A percentile compares a stretch with the other conserved stretches of the same genome.
phyloP scores from a whole-genome alignment of 2,888 invertebrate species.

The Ennomos erosarius region DNA sequence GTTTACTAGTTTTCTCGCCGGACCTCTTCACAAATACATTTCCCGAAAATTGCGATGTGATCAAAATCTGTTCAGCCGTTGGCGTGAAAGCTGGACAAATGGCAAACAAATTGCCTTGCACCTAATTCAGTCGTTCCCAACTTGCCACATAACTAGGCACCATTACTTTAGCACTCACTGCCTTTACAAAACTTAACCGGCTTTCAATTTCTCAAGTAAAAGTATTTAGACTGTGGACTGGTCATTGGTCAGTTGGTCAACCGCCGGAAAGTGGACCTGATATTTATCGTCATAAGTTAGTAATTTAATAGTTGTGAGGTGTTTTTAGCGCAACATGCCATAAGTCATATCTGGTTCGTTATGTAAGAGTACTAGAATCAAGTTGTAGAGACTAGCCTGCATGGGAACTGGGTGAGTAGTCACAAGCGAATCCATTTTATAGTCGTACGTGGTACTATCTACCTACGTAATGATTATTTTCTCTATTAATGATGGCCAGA shows the following conservation, averaged over 20 bases:
- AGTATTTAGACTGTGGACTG: slow-evolving; percentile 16
- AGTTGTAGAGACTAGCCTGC: slow-evolving; percentile 7
- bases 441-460: too few species aligned
- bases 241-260: slow-evolving; percentile 13
- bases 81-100: too few species aligned
- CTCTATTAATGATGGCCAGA: too few species aligned
- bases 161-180: not conserved
- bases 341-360: slow-evolving; percentile 21
- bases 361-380: slow-evolving; percentile 18
- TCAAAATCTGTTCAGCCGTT: too few species aligned
- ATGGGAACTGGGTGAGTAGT: slow-evolving; percentile 6
- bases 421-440: too few species aligned
- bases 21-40: too few species aligned
- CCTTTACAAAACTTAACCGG: slow-evolving; percentile 12
- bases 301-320: slow-evolving; percentile 12
- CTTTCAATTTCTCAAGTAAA: slow-evolving; percentile 11
- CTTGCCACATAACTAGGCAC: slow-evolving; percentile 2
- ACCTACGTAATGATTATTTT: too few species aligned
- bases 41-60: too few species aligned
- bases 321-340: slow-evolving; percentile 27
- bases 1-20: too few species aligned
- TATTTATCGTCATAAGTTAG: slow-evolving; percentile 6
- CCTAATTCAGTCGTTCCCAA: too few species aligned
- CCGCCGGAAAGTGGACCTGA: slow-evolving; percentile 20
- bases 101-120: too few species aligned